phyloP scores from a whole-genome alignment of 2,113 vertebrate species.

The Cryptotis parvus region DNA sequence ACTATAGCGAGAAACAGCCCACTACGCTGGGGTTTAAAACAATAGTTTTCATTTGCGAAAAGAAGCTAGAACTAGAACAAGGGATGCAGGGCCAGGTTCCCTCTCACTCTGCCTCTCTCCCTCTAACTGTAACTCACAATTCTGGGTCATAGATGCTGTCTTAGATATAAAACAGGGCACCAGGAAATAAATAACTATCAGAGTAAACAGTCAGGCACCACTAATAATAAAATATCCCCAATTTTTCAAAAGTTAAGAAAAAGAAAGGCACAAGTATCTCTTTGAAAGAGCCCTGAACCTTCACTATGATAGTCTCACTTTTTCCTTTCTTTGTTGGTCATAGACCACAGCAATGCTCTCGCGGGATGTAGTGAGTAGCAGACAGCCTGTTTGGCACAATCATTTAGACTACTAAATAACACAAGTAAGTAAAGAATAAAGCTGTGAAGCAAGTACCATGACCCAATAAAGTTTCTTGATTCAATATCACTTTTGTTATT shows the following conservation, averaged over 20 bases:
- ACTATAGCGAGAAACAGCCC: background rate
- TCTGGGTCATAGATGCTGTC: background rate
- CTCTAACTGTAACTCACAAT: background rate
- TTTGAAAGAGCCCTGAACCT: background rate
- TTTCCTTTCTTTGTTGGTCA: background rate
- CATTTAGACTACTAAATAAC: background rate
- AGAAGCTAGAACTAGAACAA: background rate
- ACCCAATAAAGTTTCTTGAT: background rate
- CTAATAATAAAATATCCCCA: no score
- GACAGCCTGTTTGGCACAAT: background rate
- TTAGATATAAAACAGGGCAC: background rate
- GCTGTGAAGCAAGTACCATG: background rate
- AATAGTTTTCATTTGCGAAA: background rate
- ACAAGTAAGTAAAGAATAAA: slow-evolving; percentile 14
- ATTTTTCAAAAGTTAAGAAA: background rate
- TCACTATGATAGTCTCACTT: background rate
- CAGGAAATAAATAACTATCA: background rate
- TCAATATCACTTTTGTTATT: background rate
- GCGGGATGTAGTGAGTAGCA: background rate
- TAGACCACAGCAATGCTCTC: background rate
- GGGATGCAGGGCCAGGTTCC: no score
- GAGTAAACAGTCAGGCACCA: background rate
- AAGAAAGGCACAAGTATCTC: background rate
- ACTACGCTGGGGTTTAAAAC: background rate
- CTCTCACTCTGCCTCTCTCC: accelerated